Base-by-base conservation (phyloP, 2,113 vertebrate species). In the Polypterus bichir region DNA sequence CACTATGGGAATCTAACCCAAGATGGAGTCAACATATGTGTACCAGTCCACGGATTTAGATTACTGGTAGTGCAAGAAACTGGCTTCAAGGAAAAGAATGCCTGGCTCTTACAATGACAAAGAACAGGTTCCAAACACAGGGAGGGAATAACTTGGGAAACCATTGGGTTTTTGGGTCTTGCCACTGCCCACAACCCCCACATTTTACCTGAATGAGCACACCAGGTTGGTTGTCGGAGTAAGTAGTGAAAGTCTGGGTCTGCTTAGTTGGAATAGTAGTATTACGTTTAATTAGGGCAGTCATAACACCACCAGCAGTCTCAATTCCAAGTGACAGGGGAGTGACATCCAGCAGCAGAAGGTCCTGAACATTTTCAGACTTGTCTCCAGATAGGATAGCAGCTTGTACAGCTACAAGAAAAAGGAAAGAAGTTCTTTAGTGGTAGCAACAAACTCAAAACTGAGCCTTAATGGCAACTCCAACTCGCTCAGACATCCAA, bases 261-360 rank as follows among this genome's bases (percentile, higher is more conserved):
- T 88, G 85, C 67, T 83, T 88, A 5, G 85, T 89, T 46, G 86
- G 85, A 70, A 88, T 88, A 51, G 86, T 88, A 57, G 86, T 88
- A 73, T 89, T 89, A 3, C 86, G 81, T 59, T 86, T 88, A 65
- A 89, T 85, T 57, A 89, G 67, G 3, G 81, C 82, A 1, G 85
- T 88, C 87, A 89, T 89, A 71, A 87, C 84, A 1, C 87, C 87
- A 47, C 86, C 87, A 6, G 84, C 85, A 0, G 87, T 89, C 78
- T 88, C 84, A 8, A 87, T 83, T 46, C 84, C 84, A 57, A 88
- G 77, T 11, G 86, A 88, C 62, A 88, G 73, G 3, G 86, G 86
- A 8, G 87, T 86, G 66, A 89, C 83, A 0, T 88, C 87, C 49
- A 88, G 73, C 46, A 89, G 83, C 27, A 88, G 77, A 57, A 89